Evolutionary conservation across 2,797 vertebrate species (phyloP), one percentile per base, ranked within the genome.

Genomic region (Sebastes trivittatus): DNA sequence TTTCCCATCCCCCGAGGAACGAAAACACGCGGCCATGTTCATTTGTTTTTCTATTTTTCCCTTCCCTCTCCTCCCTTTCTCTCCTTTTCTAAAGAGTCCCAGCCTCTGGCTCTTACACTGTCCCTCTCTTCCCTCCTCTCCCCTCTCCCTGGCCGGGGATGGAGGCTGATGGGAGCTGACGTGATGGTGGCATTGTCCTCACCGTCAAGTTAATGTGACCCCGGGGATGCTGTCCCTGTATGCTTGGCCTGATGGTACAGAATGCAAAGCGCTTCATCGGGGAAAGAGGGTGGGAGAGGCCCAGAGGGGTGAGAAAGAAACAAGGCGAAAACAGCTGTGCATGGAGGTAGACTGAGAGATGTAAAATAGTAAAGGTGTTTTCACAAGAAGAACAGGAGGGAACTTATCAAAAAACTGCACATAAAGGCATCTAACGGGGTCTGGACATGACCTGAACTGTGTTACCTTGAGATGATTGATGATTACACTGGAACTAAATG

Each of bases 161-260:
- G 85, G 89, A 93, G 88, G 89, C 83, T 94, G 94, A 94, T 95
- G 89, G 88, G 86, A 93, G 82, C 88, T 92, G 95, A 95, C 90
- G 72, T 87, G 90, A 90, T 84, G 90, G 91, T 90, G 90, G 86
- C 89, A 91, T 94, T 95, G 94, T 93, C 91, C 92, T 92, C 93
- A 77, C 80, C 58, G 34, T 82, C 3, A 56, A 92, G 85, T 85
- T 94, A 94, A 94, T 93, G 93, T 90, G 85, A 87, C 93, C 93
- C 29, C 66, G 25, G 87, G 94, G 93, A 76, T 64, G 77, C 76
- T 85, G 83, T 90, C 82, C 85, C 85, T 78, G 81, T 88, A 23
- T 61, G 82, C 88, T 83, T 71, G 83, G 81, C 89, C 90, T 71
- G 85, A 91, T 89, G 84, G 79, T 68, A 54, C 83, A 79, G 82